Conservation (phyloP, 2,888 invertebrate species). For the Noctua janthe region DNA sequence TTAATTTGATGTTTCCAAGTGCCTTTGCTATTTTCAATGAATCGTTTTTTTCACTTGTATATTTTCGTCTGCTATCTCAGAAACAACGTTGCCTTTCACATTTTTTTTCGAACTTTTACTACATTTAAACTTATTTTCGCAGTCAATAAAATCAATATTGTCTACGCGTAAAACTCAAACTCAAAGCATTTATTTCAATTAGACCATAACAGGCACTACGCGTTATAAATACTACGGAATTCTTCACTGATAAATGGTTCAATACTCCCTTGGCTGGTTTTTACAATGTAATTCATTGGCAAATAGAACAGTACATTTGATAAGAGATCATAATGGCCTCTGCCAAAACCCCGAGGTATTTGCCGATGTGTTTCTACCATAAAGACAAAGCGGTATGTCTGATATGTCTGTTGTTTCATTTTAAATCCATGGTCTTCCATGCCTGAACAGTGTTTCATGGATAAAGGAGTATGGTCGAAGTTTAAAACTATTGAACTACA, state of each 20-base stretch:
- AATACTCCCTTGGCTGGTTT: background rate
- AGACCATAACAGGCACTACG: too few species aligned
- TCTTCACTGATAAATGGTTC: too few species aligned
- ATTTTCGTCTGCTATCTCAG: background rate
- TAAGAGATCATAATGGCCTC: background rate
- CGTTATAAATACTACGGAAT: background rate
- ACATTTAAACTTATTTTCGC: background rate
- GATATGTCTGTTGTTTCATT: constrained; percentile 11
- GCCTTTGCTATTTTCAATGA: background rate
- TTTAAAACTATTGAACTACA: too few species aligned
- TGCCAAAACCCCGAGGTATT: background rate
- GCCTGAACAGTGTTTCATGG: background rate
- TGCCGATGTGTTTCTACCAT: background rate
- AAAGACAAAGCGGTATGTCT: constrained; percentile 1
- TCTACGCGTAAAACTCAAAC: too few species aligned
- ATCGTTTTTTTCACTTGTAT: too few species aligned
- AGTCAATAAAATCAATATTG: background rate
- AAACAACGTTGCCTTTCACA: too few species aligned
- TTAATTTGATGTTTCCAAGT: background rate
- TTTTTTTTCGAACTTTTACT: background rate
- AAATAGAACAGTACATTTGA: constrained; percentile 16
- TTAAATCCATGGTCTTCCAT: background rate
- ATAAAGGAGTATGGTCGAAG: background rate
- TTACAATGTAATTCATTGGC: constrained; percentile 12
- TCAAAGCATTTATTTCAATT: too few species aligned